phyloP scores from a whole-genome alignment of 2,797 vertebrate species.

The Toxotes lorentzi region DNA sequence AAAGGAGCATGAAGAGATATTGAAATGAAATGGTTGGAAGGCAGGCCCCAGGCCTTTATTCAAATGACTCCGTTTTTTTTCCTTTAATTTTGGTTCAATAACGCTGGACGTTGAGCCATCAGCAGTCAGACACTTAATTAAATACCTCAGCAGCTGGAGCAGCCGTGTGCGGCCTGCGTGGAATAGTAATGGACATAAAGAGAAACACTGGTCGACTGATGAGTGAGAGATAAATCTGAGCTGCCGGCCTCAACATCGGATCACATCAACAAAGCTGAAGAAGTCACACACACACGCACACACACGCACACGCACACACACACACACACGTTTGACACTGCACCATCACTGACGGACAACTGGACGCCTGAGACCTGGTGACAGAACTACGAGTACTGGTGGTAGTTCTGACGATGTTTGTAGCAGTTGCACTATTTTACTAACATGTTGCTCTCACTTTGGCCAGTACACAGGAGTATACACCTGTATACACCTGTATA shows the following conservation, averaged over 20 bases:
- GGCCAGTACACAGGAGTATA: too few species aligned
- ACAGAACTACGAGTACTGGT: too few species aligned
- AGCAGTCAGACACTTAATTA: conserved; percentile 84
- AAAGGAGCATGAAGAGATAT: conserved; percentile 81
- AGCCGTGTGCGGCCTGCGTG: conserved; percentile 64
- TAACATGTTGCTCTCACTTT: too few species aligned
- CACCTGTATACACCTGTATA: too few species aligned
- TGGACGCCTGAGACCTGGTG: too few species aligned
- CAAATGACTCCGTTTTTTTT: conserved; percentile 77
- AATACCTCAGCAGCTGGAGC: conserved; percentile 74
- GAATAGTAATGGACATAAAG: conserved; percentile 80
- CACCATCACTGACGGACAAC: too few species aligned
- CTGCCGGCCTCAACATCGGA: conserved; percentile 48
- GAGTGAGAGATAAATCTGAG: conserved; percentile 79
- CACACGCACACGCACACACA: too few species aligned
- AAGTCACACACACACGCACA: background rate
- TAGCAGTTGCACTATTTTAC: too few species aligned
- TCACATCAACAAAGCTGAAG: conserved; percentile 11
- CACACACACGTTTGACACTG: too few species aligned
- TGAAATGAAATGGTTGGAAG: conserved; percentile 79
- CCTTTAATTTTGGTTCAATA: conserved; percentile 81
- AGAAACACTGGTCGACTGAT: conserved; percentile 81
- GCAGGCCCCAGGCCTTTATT: conserved; percentile 82
- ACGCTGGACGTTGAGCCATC: conserved; percentile 79
- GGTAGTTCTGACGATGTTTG: too few species aligned